A percentile compares a stretch with the other conserved stretches of the same genome.
These are phyloP conservation scores for Hippocampus comes DNA, from an alignment of 2,113 vertebrate species.

Conservation along the genomic window DNA sequence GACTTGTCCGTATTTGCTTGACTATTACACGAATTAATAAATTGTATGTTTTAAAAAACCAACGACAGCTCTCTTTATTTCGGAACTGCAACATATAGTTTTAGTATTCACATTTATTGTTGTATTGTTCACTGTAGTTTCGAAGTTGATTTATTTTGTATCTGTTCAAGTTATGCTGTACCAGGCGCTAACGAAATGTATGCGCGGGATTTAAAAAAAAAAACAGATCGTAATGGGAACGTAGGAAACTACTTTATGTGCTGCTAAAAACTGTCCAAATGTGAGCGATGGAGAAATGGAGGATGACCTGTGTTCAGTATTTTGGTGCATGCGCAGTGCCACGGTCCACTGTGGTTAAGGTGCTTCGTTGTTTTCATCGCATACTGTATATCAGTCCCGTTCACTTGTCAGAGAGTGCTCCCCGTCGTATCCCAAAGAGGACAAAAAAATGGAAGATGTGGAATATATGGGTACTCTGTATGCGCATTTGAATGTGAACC, in stretches of 20 bases:
- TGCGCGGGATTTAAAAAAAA: slow-evolving; percentile 21
- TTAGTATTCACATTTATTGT: slow-evolving; percentile 5
- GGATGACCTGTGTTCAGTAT: slow-evolving; percentile 17
- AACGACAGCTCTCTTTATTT: no score
- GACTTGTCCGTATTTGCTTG: no score
- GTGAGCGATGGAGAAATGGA: slow-evolving; percentile 17
- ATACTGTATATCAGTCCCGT: slow-evolving; percentile 28
- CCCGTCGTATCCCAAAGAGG: slow-evolving; percentile 6
- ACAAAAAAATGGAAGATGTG: slow-evolving; percentile 6
- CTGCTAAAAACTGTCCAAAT: slow-evolving; percentile 6
- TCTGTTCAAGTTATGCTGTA: slow-evolving; percentile 39
- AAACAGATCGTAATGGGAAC: slow-evolving; percentile 26
- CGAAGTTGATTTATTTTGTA: slow-evolving; percentile 14
- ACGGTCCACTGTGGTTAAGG: slow-evolving; percentile 5
- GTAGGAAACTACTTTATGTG: slow-evolving; percentile 2
- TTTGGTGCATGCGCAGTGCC: slow-evolving; percentile 14
- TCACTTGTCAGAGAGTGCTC: not conserved
- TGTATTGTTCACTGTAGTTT: slow-evolving; percentile 2
- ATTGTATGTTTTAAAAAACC: no score
- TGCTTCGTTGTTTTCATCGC: slow-evolving; percentile 16
- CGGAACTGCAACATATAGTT: no score
- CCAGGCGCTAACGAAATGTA: slow-evolving; percentile 19
- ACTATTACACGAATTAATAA: no score
- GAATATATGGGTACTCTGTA: no score
- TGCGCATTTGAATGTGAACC: slow-evolving; percentile 7